A percentile compares a stretch with the other conserved stretches of the same genome.
Evolutionary conservation across 2,113 vertebrate species (phyloP).

Genomic region (Rana temporaria): DNA sequence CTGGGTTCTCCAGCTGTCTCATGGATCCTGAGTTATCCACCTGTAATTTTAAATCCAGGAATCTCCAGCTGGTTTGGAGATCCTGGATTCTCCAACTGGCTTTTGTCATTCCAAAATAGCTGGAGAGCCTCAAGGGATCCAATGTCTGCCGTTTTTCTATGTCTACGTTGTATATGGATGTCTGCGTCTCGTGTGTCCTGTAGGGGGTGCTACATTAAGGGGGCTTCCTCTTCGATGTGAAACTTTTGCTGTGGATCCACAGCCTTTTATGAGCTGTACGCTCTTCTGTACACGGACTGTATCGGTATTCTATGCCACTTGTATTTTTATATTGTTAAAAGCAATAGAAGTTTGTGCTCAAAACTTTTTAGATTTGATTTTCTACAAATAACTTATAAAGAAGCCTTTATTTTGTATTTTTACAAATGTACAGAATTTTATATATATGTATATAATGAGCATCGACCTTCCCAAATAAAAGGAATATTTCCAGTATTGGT

Average conservation of each 20-base stretch:
- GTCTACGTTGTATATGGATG: neutral
- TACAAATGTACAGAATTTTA: constrained; percentile 76
- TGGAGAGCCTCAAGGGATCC: neutral
- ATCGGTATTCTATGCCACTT: constrained; percentile 81
- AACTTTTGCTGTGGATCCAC: constrained; percentile 75
- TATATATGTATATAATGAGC: constrained; percentile 78
- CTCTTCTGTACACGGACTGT: constrained; percentile 76
- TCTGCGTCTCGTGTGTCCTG: neutral
- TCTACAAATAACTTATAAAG: constrained; percentile 81
- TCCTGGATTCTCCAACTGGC: neutral
- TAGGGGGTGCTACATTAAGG: neutral
- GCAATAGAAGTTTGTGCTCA: constrained; percentile 58
- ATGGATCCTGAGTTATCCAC: too few relatives aligned
- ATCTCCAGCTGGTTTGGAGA: too few relatives aligned
- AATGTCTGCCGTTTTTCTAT: neutral
- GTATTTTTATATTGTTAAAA: constrained; percentile 60
- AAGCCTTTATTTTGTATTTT: constrained; percentile 80
- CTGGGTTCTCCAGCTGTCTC: too few relatives aligned
- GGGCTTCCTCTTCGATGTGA: constrained; percentile 60
- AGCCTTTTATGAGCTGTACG: constrained; percentile 76
- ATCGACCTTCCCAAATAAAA: constrained; percentile 42
- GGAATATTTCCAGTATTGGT: neutral
- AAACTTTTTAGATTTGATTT: constrained; percentile 61
- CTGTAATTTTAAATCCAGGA: too few relatives aligned
- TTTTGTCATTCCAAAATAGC: neutral